A percentile compares a stretch with the other conserved stretches of the same genome.
These are phyloP conservation scores for Megaleporinus macrocephalus DNA, from an alignment of 2,113 vertebrate species.

Conservation along the genomic window DNA sequence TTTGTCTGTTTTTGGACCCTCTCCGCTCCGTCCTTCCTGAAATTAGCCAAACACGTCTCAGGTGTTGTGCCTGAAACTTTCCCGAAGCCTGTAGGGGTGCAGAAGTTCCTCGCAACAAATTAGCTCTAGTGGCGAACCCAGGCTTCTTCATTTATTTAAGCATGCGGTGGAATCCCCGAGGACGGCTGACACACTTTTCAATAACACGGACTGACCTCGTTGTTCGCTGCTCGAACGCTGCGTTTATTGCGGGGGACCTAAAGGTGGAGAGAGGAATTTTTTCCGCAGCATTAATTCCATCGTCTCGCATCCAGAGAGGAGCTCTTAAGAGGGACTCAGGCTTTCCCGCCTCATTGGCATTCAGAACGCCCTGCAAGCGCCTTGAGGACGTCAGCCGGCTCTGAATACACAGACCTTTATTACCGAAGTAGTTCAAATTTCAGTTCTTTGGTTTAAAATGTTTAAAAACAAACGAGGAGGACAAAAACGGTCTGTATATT, in stretches of 20 bases:
- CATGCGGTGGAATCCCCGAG: background rate
- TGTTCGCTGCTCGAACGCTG: background rate
- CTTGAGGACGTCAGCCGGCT: background rate
- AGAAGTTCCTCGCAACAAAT: background rate
- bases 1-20: background rate
- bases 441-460: no score
- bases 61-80: constrained; percentile 3
- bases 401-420: background rate
- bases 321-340: background rate
- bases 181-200: background rate
- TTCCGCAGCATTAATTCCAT: background rate
- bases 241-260: background rate
- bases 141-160: background rate
- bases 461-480: no score
- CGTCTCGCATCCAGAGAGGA: background rate
- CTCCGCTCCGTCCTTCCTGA: background rate
- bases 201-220: background rate
- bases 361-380: background rate
- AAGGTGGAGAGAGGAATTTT: background rate
- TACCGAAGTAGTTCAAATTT: background rate
- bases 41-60: constrained; percentile 8
- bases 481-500: no score
- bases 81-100: background rate
- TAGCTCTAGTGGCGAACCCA: background rate
- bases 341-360: background rate